Conservation (phyloP, 2,888 invertebrate genomes). For the Pterobdella sp. region DNA sequence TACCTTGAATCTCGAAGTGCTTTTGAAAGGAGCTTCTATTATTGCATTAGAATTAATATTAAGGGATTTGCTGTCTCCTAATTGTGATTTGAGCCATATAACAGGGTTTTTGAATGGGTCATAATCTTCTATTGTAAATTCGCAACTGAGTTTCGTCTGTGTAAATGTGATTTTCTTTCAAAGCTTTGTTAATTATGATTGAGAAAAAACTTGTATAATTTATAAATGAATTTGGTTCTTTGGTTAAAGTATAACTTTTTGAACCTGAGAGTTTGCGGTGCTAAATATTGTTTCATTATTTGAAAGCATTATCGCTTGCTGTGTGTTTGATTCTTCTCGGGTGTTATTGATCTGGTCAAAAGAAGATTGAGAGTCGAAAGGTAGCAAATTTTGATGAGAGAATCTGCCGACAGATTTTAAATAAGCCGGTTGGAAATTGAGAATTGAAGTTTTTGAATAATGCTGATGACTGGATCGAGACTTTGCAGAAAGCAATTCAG, state of each 20-base stretch:
- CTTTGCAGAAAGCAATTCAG: too few species aligned
- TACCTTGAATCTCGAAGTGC: not conserved
- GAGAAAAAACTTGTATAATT: not conserved
- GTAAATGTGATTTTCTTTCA: not conserved
- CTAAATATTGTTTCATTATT: not conserved
- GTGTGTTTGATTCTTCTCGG: too few species aligned
- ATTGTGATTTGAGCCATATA: not conserved
- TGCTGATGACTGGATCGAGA: not conserved
- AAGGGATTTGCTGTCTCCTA: not conserved
- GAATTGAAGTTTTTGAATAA: not conserved
- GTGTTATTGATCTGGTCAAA: too few species aligned
- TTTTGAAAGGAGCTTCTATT: not conserved
- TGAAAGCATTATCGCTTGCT: not conserved
- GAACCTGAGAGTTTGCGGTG: not conserved
- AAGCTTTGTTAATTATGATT: not conserved
- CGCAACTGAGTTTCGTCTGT: not conserved
- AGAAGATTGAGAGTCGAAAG: not conserved
- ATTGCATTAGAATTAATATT: not conserved
- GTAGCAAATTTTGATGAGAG: not conserved
- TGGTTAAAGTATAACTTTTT: not conserved
- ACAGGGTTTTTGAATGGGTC: constrained; percentile 10
- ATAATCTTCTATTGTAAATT: not conserved
- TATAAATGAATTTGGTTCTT: not conserved
- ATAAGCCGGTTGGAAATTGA: not conserved
- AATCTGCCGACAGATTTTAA: not conserved